Conservation (phyloP, 2,888 invertebrate species). For the Megalurothrips usitatus region DNA sequence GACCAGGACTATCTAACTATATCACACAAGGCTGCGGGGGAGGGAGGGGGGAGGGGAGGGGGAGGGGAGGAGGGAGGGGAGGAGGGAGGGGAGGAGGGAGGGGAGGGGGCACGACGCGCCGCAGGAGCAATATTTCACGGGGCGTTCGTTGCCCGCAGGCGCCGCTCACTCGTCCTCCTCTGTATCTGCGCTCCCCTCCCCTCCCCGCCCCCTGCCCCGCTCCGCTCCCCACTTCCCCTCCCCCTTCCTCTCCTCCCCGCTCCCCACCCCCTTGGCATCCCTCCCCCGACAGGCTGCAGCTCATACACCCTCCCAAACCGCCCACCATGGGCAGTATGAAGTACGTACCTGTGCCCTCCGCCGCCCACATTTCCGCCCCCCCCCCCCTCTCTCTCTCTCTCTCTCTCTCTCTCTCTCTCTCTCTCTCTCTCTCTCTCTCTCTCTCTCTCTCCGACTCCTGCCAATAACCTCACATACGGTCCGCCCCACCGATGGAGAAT, state of each 20-base stretch:
- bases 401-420: neutral
- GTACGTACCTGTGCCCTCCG: neutral
- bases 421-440: no score
- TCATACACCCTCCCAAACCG: no score
- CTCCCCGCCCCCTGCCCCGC: neutral
- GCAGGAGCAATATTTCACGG: constrained; percentile 6
- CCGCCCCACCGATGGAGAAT: no score
- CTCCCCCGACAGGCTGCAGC: neutral
- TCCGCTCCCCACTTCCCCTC: no score
- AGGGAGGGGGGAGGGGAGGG: neutral
- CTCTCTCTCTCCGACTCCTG: no score
- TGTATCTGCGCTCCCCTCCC: neutral
- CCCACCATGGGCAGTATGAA: no score
- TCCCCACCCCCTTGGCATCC: no score
- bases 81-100: neutral
- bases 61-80: neutral
- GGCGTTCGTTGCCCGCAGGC: constrained; percentile 1
- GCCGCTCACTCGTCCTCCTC: neutral
- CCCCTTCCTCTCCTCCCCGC: no score
- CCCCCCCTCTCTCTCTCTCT: neutral
- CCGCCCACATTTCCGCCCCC: neutral
- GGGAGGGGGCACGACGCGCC: neutral
- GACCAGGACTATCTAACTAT: neutral
- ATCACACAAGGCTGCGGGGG: neutral
- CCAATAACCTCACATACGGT: no score